Evolutionary conservation across 2,797 vertebrate genomes (phyloP).

Genomic region (Danio jaintianensis): DNA sequence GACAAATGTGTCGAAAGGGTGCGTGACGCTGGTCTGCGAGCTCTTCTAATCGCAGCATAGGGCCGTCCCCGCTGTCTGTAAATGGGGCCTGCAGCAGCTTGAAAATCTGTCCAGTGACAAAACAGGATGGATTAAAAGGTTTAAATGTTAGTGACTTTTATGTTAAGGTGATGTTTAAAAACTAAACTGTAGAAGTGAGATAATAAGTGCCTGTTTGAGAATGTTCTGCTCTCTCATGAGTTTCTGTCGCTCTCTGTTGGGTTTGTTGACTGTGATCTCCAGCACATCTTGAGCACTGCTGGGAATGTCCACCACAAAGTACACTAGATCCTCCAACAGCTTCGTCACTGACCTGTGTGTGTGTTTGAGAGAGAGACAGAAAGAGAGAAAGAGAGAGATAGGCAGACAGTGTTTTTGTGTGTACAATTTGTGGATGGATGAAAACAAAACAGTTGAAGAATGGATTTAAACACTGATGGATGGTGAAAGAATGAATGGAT

Average conservation of each 20-base stretch:
- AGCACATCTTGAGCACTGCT: conserved; percentile 96
- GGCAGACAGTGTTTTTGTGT: background rate
- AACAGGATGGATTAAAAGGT: background rate
- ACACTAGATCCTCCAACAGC: conserved; percentile 94
- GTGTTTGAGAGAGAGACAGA: background rate
- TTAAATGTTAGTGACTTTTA: background rate
- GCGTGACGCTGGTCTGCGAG: conserved; percentile 96
- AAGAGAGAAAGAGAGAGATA: background rate
- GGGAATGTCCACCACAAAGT: conserved; percentile 97
- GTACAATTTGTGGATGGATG: background rate
- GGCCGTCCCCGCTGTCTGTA: conserved; percentile 94
- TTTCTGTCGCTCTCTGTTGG: conserved; percentile 95
- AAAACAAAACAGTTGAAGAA: background rate
- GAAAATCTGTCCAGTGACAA: conserved; percentile 85
- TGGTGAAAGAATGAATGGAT: background rate
- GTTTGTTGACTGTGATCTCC: conserved; percentile 97
- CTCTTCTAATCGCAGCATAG: conserved; percentile 95
- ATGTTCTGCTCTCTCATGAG: conserved; percentile 99
- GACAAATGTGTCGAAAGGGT: conserved; percentile 96
- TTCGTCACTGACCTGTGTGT: conserved; percentile 91
- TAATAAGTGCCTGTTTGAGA: conserved; percentile 88
- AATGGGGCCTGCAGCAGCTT: conserved; percentile 97
- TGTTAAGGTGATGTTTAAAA: background rate
- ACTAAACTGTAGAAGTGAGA: background rate
- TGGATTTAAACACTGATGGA: background rate